Percentiles rank a stretch among this genome's conserved stretches.
Evolutionary conservation across 2,888 invertebrate genomes (phyloP).

Genomic region (Sinhomidia bicolor): DNA sequence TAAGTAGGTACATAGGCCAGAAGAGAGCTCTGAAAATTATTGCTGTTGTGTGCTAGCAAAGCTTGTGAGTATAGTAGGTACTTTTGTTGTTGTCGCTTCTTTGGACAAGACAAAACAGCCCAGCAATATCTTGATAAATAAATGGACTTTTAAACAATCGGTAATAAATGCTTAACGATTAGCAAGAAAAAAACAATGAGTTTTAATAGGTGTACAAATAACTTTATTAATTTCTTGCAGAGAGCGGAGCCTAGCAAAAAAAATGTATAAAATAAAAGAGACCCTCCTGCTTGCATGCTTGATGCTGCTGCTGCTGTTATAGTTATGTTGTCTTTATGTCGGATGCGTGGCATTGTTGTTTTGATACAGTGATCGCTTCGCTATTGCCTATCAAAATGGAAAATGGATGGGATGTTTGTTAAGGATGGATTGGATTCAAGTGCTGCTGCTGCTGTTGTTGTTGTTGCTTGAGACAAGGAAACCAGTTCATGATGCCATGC

Average conservation of each 20-base stretch:
- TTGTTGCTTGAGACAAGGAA: no score
- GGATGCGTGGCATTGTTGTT: constrained; percentile 16
- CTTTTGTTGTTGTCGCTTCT: no score
- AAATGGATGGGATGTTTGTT: constrained; percentile 12
- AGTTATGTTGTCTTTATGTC: no score
- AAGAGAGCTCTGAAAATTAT: no score
- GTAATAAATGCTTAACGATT: constrained; percentile 55
- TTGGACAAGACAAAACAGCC: no score
- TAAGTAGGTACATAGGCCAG: neutral
- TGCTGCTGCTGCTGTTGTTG: no score
- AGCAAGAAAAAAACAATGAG: constrained; percentile 65
- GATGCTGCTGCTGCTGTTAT: no score
- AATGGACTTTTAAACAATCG: constrained; percentile 55
- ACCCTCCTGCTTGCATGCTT: constrained; percentile 63
- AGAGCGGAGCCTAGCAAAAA: constrained; percentile 40
- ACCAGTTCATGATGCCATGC: constrained; percentile 44
- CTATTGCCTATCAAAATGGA: constrained; percentile 6
- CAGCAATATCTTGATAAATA: neutral
- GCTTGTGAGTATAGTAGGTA: no score
- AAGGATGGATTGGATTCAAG: no score
- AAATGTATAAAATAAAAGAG: no score
- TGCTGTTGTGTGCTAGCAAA: no score
- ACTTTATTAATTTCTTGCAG: constrained; percentile 70
- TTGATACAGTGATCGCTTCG: neutral
- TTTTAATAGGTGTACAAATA: constrained; percentile 73